Evolutionary conservation across 2,797 vertebrate genomes (phyloP), one percentile per base, ranked within the genome.

Genomic region (Acipenser ruthenus): DNA sequence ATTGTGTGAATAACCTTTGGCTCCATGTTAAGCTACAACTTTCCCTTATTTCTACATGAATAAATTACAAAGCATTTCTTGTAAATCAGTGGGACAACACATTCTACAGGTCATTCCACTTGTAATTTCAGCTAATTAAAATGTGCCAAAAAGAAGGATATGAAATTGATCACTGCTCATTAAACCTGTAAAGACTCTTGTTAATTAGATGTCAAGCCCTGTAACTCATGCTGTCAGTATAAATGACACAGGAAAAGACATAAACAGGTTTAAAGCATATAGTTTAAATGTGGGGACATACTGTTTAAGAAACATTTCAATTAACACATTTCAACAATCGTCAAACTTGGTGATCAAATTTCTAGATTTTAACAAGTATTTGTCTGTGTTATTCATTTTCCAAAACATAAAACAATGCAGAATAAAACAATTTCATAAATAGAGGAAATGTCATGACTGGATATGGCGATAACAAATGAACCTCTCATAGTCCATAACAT

Each of bases 131-230:
- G 69, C 77, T 79, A 77, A 74, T 81, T 82, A 81, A 74, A 86
- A 87, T 80, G 67, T 80, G 69, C 6, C 56, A 82, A 75, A 75
- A 71, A 81, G 69, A 83, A 74, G 18, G 70, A 78, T 80, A 81
- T 79, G 78, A 84, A 88, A 92, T 87, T 86, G 87, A 87, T 80
- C 76, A 79, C 72, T 81, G 63, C 71, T 84, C 73, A 80, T 89
- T 87, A 87, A 87, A 84, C 69, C 73, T 78, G 71, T 72, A 82
- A 84, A 84, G 71, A 53, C 70, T 67, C 67, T 37, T 76, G 73
- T 83, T 89, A 90, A 90, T 85, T 89, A 77, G 70, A 82, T 83
- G 73, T 78, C 70, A 71, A 68, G 73, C 64, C 73, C 75, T 75
- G 77, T 83, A 85, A 86, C 74, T 87, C 78, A 78, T 72, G 66